Conservation (phyloP, 2,797 vertebrate species). For the Microctenopoma stevenorrisi region DNA sequence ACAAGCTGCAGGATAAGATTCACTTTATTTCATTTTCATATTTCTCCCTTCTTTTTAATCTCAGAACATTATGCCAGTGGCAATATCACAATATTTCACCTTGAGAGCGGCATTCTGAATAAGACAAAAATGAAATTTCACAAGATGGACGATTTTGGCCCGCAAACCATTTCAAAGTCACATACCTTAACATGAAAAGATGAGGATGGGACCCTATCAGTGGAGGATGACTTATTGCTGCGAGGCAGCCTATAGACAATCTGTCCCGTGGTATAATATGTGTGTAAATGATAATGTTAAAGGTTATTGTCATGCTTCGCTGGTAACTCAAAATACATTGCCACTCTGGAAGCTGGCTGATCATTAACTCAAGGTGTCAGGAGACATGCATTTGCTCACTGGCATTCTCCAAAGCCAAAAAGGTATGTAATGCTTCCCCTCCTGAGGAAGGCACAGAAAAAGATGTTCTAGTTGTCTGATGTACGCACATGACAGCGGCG, state of each 20-base stretch:
- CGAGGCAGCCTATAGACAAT: conserved; percentile 76
- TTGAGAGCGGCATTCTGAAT: conserved; percentile 67
- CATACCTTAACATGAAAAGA: conserved; percentile 67
- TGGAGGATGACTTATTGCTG: conserved; percentile 76
- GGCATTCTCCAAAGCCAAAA: conserved; percentile 77
- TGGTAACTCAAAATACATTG: conserved; percentile 76
- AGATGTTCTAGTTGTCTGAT: conserved; percentile 48
- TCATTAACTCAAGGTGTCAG: conserved; percentile 84
- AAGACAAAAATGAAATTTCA: conserved; percentile 72
- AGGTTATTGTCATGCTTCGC: conserved; percentile 84
- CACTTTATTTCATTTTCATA: conserved; percentile 67
- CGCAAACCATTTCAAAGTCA: conserved; percentile 75
- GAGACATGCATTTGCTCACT: conserved; percentile 73
- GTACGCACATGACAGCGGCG: conserved; percentile 24
- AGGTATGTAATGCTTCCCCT: conserved; percentile 54
- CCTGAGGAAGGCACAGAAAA: conserved; percentile 31
- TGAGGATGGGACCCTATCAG: conserved; percentile 68
- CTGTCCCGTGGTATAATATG: conserved; percentile 77
- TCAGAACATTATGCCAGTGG: conserved; percentile 59
- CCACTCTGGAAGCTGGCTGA: conserved; percentile 73
- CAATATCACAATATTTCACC: conserved; percentile 75
- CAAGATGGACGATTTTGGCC: conserved; percentile 77
- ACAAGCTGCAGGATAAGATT: conserved; percentile 68
- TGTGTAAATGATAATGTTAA: conserved; percentile 84
- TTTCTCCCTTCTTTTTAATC: conserved; percentile 58